These are phyloP conservation scores for mouse (Mus musculus) DNA, from an alignment of 2,113 vertebrate species.

Conservation along the genomic window GRCm39 chr12:94294001-94294500, in stretches of 20 bases:
- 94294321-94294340: no score
- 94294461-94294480: no score
- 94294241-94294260: background rate
- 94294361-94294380: no score
- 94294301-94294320: no score
- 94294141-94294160: background rate
- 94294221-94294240: background rate
- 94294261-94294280: background rate
- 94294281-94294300: no score
- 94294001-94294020: background rate
- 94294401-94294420: no score
- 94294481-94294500: no score
- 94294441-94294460: no score
- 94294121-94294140: background rate
- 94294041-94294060: background rate
- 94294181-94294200: background rate
- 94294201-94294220: background rate
- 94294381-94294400: no score
- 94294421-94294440: no score
- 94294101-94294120: background rate
- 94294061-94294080: background rate
- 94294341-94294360: no score
- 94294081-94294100: background rate
- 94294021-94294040: background rate
- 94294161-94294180: background rate